Base-by-base conservation (phyloP, 2,797 vertebrate species). In the Naso thynnoides region DNA sequence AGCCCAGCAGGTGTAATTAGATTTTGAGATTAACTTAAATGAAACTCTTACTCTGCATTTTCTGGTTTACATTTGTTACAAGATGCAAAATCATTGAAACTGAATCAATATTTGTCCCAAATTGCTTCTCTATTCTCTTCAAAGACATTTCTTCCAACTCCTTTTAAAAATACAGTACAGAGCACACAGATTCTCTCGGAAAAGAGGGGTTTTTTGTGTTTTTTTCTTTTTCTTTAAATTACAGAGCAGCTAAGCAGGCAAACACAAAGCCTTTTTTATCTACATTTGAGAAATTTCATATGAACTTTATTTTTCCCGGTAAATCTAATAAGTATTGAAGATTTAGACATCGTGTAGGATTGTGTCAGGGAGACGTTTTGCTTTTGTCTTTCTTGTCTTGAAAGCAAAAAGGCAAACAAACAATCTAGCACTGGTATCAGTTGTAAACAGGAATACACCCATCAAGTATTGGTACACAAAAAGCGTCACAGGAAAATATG, bases 91-190 rank as follows among this genome's bases (percentile, higher is more conserved):
- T 68, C 45, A 67, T 67, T 81, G 45, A 23, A 65, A 80, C 39
- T 39, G 3, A 64, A 79, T 79, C 68, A 78, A 79, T 83, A 78
- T 74, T 86, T 69, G 62, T 39, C 52, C 27, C 58, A 58, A 64
- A 19, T 8, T 26, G 57, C 58, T 29, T 54, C 42, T 67, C 48
- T 66, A 33, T 48, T 39, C 38, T 49, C 54, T 62, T 57, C 8
- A 72, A 73, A 70, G 49, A 72, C 64, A 60, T 49, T 23, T 16
- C 18, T 27, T 70, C 8, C 52, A 72, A 57, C 73, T 66, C 64
- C 33, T 36, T 36, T 36, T 36, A 36, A 8, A 36, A 36, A 36
- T 36, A 36, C 14, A n/a, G n/a, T n/a, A n/a, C n/a, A n/a, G n/a
- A n/a, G n/a, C n/a, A n/a, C n/a, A n/a, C n/a, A 15, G 39, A 57